These are phyloP conservation scores for Mactra quadrangularis DNA, from an alignment of 1,140 invertebrate genomes.

Conservation along the genomic window DNA sequence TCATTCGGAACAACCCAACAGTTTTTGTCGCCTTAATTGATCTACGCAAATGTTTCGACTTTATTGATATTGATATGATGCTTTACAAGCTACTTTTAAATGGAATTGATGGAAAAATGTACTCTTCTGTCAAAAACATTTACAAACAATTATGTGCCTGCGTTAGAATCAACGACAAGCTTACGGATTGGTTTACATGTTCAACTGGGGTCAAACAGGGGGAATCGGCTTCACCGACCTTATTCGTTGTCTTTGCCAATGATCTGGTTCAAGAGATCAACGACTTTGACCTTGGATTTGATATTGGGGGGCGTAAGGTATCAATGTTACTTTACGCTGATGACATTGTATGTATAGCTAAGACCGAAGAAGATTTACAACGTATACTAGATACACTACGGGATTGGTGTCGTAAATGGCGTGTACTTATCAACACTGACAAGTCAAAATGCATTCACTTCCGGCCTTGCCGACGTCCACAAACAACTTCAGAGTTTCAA, in stretches of 20 bases:
- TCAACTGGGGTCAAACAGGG: conserved; percentile 22
- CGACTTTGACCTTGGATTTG: conserved; percentile 25
- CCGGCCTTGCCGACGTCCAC: not conserved
- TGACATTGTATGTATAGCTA: conserved; percentile 55
- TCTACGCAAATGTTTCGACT: conserved; percentile 45
- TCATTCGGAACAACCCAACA: conserved; percentile 16
- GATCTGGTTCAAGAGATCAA: conserved; percentile 22
- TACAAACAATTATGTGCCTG: not conserved
- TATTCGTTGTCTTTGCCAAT: conserved; percentile 41
- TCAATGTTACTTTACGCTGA: conserved; percentile 57
- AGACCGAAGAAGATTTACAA: conserved; percentile 33
- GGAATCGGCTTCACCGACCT: conserved; percentile 20
- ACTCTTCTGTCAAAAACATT: not conserved
- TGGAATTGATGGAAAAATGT: conserved; percentile 17
- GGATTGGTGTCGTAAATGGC: conserved; percentile 59
- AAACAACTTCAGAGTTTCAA: not conserved
- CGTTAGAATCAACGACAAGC: not conserved
- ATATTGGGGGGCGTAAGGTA: conserved; percentile 9
- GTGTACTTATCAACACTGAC: conserved; percentile 40
- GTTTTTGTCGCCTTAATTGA: conserved; percentile 38
- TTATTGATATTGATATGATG: conserved; percentile 33
- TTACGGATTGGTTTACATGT: conserved; percentile 26
- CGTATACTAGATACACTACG: conserved; percentile 40
- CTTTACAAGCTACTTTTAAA: conserved; percentile 4
- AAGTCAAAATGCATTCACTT: conserved; percentile 53